Percentiles rank a stretch among this genome's conserved stretches.
phyloP scores from a whole-genome alignment of 2,888 invertebrate genomes.

The Coleophora deauratella region DNA sequence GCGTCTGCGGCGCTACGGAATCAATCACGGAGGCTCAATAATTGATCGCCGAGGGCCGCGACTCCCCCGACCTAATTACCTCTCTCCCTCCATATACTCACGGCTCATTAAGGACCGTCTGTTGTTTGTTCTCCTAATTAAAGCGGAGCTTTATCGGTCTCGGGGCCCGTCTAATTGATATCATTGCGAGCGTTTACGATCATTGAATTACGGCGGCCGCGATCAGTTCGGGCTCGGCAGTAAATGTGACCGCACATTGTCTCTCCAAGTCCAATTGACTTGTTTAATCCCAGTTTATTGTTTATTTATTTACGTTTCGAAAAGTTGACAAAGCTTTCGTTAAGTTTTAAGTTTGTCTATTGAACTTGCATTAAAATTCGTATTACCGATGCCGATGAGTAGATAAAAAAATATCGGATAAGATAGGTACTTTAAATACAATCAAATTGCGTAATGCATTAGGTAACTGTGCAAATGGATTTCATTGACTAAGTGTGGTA shows the following conservation, averaged over 20 bases:
- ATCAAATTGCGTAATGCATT: too few species aligned
- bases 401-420: too few species aligned
- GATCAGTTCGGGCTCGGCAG: conserved; percentile 57
- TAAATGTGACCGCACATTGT: conserved; percentile 69
- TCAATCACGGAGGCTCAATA: conserved; percentile 65
- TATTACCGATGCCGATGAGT: too few species aligned
- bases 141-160: conserved; percentile 70
- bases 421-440: too few species aligned
- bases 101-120: conserved; percentile 70
- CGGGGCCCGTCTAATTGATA: conserved; percentile 68
- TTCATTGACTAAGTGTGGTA: too few species aligned
- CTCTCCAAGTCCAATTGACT: conserved; percentile 61
- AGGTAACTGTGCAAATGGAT: too few species aligned
- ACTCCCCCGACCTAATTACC: conserved; percentile 63
- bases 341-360: too few species aligned
- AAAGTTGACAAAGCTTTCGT: conserved; percentile 9
- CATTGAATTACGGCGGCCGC: conserved; percentile 66
- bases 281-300: conserved; percentile 67
- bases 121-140: conserved; percentile 73
- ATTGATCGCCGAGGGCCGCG: conserved; percentile 52
- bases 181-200: conserved; percentile 72
- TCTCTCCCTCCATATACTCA: conserved; percentile 62
- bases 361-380: too few species aligned
- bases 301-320: conserved; percentile 57
- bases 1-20: conserved; percentile 33